These are phyloP conservation scores for Melanotaenia duboulayi DNA, from an alignment of 2,113 vertebrate species.

Conservation along the genomic window DNA sequence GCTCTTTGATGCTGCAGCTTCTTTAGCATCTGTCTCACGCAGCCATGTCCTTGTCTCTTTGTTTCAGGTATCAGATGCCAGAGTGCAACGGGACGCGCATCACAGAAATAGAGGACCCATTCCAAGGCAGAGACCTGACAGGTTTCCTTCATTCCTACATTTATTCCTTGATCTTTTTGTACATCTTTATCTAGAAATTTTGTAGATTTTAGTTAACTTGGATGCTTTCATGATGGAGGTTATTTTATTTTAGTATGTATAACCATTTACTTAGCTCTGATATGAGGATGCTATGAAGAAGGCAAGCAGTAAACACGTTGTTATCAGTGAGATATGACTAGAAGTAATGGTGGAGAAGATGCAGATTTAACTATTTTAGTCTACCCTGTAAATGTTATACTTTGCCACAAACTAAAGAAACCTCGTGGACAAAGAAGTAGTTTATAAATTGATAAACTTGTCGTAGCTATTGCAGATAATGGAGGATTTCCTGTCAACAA, in stretches of 20 bases:
- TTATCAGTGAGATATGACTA: not conserved
- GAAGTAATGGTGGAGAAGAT: not conserved
- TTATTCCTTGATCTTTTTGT: not conserved
- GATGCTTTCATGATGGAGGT: no score
- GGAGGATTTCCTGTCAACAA: conserved; percentile 8
- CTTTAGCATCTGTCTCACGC: not conserved
- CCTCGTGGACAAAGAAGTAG: not conserved
- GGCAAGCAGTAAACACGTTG: no score
- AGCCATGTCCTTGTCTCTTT: conserved; percentile 25
- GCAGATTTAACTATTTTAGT: not conserved
- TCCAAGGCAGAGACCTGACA: conserved; percentile 93
- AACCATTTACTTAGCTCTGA: no score
- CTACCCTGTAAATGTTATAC: not conserved
- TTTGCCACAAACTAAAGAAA: not conserved
- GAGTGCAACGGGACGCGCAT: conserved; percentile 89
- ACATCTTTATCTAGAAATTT: not conserved
- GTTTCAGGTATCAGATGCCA: conserved; percentile 91
- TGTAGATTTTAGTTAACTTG: not conserved
- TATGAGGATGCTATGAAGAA: no score
- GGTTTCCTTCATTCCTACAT: conserved; percentile 75
- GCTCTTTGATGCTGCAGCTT: not conserved
- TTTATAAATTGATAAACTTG: not conserved
- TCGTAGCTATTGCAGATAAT: not conserved
- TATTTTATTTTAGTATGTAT: no score
- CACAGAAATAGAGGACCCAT: conserved; percentile 89